Evolutionary conservation across 2,888 invertebrate species (phyloP), one percentile per base, ranked within the genome.

Genomic region (Hemaris fuciformis): DNA sequence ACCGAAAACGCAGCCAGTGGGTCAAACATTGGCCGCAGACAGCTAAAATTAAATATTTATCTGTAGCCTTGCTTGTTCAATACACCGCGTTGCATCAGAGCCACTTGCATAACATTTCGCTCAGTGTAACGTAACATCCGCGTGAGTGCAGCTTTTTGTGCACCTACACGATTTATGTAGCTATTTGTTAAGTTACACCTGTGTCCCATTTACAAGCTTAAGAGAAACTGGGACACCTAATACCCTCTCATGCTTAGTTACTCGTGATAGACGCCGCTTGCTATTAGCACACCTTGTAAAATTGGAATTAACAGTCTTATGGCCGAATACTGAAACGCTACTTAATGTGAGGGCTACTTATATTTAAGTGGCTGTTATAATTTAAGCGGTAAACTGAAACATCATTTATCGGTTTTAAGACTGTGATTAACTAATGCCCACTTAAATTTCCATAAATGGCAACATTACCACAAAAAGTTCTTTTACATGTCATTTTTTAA

Each of bases 21-120:
- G 88, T 88, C 88, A 85, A 75, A 81, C 76, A 77, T 82, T 80
- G 80, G 79, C 72, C 73, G 70, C 76, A 74, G 77, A 78, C 80
- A 72, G 64, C 68, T 74, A 76, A 74, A 79, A 75, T 82, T 79
- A 78, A 76, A 80, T 76, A 77, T 78, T 76, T 76, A 77, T 75
- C 75, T 74, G 71, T 76, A 75, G 79, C 80, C 79, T 83, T 81
- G 76, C 67, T 63, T 74, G 67, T 38, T 59, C 62, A 53, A 59
- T 62, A 53, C 59, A 22, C n/a, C n/a, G 20, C 72, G 76, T 86
- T 86, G 79, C 85, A 82, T 86, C 85, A 85, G 67, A 63, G 62
- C 6, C 57, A 27, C 60, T 86, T 87, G 78, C 84, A 78, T 84
- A 86, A 79, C 68, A 59, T 61, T 56, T 60, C 25, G 67, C 61